Evolutionary conservation across 2,888 invertebrate species (phyloP).

Genomic region (Halocaridina rubra): DNA sequence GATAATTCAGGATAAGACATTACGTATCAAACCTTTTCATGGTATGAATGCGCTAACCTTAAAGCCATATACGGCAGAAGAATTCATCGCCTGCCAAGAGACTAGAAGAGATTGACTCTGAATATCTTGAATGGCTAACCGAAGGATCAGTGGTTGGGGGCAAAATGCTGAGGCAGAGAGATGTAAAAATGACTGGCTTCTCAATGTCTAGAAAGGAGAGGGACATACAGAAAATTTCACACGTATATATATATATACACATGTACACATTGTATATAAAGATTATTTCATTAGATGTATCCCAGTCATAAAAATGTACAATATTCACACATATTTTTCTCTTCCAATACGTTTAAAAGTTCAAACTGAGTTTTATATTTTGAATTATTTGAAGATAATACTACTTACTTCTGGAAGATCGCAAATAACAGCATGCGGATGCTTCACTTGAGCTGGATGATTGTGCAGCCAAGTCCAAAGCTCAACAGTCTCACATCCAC

Average conservation of each 20-base stretch:
- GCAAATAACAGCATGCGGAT: constrained; percentile 72
- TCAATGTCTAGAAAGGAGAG: constrained; percentile 15
- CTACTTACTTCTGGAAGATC: constrained; percentile 61
- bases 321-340: no score
- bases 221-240: background rate
- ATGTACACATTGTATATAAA: background rate
- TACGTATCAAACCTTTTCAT: no score
- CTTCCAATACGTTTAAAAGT: no score
- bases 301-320: no score
- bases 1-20: no score
- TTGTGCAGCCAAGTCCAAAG: constrained; percentile 93
- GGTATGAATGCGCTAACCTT: constrained; percentile 83
- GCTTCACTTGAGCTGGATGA: constrained; percentile 80
- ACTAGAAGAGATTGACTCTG: constrained; percentile 64
- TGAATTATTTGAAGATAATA: no score
- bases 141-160: constrained; percentile 59
- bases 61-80: constrained; percentile 82
- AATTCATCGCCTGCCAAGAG: constrained; percentile 86
- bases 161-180: constrained; percentile 61
- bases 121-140: constrained; percentile 59
- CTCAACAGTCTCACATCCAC: constrained; percentile 89
- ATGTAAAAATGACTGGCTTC: constrained; percentile 60
- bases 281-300: no score
- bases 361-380: no score
- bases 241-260: background rate